Evolutionary conservation across 1,140 invertebrate genomes (phyloP).

Genomic region (Papilio xuthus): DNA sequence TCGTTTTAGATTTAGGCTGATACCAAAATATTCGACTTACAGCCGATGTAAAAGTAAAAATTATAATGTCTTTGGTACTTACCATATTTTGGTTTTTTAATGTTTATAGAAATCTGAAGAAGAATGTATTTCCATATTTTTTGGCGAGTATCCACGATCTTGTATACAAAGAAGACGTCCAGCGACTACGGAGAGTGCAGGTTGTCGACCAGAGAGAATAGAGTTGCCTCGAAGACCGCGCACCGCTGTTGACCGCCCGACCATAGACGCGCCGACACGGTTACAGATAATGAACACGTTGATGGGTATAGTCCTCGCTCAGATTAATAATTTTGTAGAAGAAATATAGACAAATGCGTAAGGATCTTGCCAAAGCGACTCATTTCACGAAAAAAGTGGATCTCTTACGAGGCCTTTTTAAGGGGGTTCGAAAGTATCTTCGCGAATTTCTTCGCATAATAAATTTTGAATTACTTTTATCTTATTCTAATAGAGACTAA

Average conservation of each 20-base stretch:
- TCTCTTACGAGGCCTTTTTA: no score
- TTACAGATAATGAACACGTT: conserved; percentile 68
- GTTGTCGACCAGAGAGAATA: conserved; percentile 46
- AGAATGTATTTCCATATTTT: not conserved
- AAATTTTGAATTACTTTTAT: no score
- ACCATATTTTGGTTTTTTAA: not conserved
- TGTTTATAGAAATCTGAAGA: not conserved
- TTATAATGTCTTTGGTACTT: not conserved
- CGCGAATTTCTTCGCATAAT: no score
- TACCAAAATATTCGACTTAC: no score
- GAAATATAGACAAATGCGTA: no score
- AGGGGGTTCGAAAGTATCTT: no score
- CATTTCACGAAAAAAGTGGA: no score
- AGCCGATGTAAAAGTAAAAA: not conserved
- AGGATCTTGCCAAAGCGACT: no score
- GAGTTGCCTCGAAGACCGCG: conserved; percentile 51
- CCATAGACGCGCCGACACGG: conserved; percentile 51
- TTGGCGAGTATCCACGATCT: not conserved
- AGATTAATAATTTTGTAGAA: not conserved
- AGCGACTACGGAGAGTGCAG: conserved; percentile 63
- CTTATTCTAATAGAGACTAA: no score
- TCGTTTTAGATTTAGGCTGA: no score
- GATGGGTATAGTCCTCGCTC: conserved; percentile 54
- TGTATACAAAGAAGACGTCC: conserved; percentile 48
- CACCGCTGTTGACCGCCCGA: conserved; percentile 53